Evolutionary conservation across 2,888 invertebrate genomes (phyloP).

Genomic region (Rhamnusium bicolor): DNA sequence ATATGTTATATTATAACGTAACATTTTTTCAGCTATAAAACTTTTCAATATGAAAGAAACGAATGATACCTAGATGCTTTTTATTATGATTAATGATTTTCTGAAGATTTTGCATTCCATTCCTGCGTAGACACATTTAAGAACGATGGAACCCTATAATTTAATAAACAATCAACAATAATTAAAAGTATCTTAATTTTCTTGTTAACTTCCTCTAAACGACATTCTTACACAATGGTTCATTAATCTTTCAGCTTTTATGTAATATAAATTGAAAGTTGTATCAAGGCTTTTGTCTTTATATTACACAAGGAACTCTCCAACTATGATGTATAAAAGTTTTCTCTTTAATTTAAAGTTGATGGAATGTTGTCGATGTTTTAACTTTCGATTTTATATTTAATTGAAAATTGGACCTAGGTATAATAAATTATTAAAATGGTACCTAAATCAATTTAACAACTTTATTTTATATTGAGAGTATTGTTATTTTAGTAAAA

Average conservation of each 20-base stretch:
- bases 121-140: slow-evolving; percentile 3
- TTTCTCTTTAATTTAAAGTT: not conserved
- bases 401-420: too few species aligned
- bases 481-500: too few species aligned
- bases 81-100: slow-evolving; percentile 34
- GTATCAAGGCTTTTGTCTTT: slow-evolving; percentile 20
- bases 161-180: slow-evolving; percentile 33
- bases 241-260: slow-evolving; percentile 35
- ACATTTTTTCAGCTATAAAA: too few species aligned
- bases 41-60: too few species aligned
- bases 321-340: slow-evolving; percentile 4
- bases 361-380: not conserved
- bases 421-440: too few species aligned
- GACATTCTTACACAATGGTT: slow-evolving; percentile 28
- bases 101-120: not conserved
- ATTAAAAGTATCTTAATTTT: slow-evolving; percentile 33
- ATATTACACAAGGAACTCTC: not conserved
- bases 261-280: slow-evolving; percentile 26
- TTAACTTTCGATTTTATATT: too few species aligned
- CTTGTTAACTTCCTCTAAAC: slow-evolving; percentile 30
- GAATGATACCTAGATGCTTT: too few species aligned
- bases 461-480: too few species aligned
- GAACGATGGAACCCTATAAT: slow-evolving; percentile 25
- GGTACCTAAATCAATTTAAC: too few species aligned
- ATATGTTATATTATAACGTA: too few species aligned